Evolutionary conservation across 1,140 invertebrate genomes (phyloP), one percentile per base, ranked within the genome.

Genomic region (Brevipalpus yothersi): DNA sequence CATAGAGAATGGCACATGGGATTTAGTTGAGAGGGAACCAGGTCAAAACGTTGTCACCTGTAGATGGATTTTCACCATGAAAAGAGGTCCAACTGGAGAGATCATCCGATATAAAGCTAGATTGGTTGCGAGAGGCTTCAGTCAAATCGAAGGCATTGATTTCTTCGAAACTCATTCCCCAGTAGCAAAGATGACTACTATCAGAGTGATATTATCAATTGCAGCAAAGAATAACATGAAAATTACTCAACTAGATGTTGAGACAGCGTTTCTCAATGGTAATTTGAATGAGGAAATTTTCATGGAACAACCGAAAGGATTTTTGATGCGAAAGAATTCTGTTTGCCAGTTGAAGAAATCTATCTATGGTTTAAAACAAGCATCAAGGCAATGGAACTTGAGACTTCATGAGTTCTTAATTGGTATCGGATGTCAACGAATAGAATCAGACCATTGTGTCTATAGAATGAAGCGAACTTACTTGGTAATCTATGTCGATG

Each of bases 401-500:
- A 58, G 41, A 8, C 41, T 55, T 8, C 13, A n/a, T 21, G 23
- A 58, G 4, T 58, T 4, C 21, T 58, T 55, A 10, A 42, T 15
- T 4, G 4, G 3, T 4, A 49, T 55, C 8, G 41, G 31, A 17
- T 58, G 2, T 4, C 1, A 21, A 4, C 2, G 41, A 10, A 42
- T 15, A 13, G 47, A 42, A 2, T 13, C n/a, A 39, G 47, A 42
- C 9, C 13, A 47, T 56, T 58, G 57, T 23, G 19, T 58, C 1
- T 58, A 51, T 9, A 1, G 13, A 51, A 17, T 15, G 23, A 47
- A 1, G 12, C 2, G 12, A 21, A 47, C 70, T 3, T 64, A 71
- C 41, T 51, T 75, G 1, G 67, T 66, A 12, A 64, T 74, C 3
- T 74, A 74, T 68, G 72, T 75, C 11, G 73, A 76, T 66, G 73